phyloP scores from a whole-genome alignment of 2,113 vertebrate genomes.

The Hippocampus abdominalis region DNA sequence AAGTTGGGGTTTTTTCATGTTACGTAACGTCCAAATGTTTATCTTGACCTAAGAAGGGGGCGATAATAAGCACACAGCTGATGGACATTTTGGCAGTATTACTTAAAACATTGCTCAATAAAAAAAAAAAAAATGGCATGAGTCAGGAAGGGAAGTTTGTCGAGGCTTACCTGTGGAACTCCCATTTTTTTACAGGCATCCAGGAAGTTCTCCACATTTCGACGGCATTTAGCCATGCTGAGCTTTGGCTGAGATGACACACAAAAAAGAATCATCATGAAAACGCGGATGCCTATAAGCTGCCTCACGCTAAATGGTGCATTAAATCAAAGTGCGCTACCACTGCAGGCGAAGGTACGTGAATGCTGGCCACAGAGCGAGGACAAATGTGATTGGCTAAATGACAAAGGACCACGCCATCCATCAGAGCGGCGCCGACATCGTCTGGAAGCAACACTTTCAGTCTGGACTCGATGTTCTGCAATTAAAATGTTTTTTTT shows the following conservation, averaged over 20 bases:
- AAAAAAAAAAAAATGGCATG: not conserved
- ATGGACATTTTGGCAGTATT: not conserved
- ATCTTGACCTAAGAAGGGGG: not conserved
- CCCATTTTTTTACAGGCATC: constrained; percentile 98
- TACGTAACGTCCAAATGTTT: not conserved
- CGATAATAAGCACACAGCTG: not conserved
- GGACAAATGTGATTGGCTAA: constrained; percentile 97
- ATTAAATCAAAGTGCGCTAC: constrained; percentile 56
- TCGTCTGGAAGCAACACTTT: constrained; percentile 97
- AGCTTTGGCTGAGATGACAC: constrained; percentile 85
- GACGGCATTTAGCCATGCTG: constrained; percentile 97
- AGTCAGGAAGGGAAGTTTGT: not conserved
- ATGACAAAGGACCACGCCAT: constrained; percentile 96
- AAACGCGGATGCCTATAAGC: not conserved
- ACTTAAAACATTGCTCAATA: not conserved
- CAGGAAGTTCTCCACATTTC: constrained; percentile 97
- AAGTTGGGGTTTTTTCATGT: not conserved
- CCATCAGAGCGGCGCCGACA: constrained; percentile 93
- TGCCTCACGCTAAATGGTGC: not conserved
- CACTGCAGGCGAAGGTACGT: constrained; percentile 96
- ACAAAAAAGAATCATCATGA: constrained; percentile 5
- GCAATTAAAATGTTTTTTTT: not conserved
- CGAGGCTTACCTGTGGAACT: constrained; percentile 83
- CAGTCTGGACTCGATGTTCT: constrained; percentile 93
- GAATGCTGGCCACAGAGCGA: constrained; percentile 95